Base-by-base conservation (phyloP, 2,113 vertebrate species). In the Melanotaenia duboulayi region DNA sequence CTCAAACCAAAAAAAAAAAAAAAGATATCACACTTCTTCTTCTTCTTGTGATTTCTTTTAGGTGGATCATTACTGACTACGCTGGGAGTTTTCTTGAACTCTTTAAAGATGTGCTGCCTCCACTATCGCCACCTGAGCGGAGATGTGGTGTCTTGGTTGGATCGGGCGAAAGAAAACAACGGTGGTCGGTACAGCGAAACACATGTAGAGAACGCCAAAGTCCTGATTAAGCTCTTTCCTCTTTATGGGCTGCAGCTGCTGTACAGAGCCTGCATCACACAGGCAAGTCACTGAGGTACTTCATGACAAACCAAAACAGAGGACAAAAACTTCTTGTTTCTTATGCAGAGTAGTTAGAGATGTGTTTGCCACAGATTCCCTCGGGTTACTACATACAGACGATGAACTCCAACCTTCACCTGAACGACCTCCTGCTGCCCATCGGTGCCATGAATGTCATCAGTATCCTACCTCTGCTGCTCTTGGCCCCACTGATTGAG, bases 301-400 rank as follows among this genome's bases (percentile, higher is more conserved):
- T 61, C 13, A 37, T 46, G 22, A 2, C 0, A 55, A 9, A 22
- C 4, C 17, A 44, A 12, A 7, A 70, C 0, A 4, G 20, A 51
- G 42, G 19, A 70, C 19, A n/a, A n/a, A 28, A 2, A 19, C n/a
- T 48, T 3, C 3, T 25, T 22, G 0, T 71, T 28, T 52, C 0
- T 11, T 32, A 20, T 40, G n/a, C 25, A 39, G 25, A 52, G 20
- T 56, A 12, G 2, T 55, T 56, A 57, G 60, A 2, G 28, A 39
- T n/a, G 10, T 40, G 16, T 76, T 57, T 80, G 51, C 59, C 40
- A 58, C 89, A 98, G 97, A 96, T 97, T 85, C 95, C 96, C 40
- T 97, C 97, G 17, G 95, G 95, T 68, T 98, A 95, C 85, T 98
- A 96, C 84, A 94, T 99, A 28, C 97, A 99, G 86, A 95, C 95